Percentiles rank a stretch among this genome's conserved stretches.
Conservation (phyloP, 2,888 invertebrate species). For the Nomada fabriciana region DNA sequence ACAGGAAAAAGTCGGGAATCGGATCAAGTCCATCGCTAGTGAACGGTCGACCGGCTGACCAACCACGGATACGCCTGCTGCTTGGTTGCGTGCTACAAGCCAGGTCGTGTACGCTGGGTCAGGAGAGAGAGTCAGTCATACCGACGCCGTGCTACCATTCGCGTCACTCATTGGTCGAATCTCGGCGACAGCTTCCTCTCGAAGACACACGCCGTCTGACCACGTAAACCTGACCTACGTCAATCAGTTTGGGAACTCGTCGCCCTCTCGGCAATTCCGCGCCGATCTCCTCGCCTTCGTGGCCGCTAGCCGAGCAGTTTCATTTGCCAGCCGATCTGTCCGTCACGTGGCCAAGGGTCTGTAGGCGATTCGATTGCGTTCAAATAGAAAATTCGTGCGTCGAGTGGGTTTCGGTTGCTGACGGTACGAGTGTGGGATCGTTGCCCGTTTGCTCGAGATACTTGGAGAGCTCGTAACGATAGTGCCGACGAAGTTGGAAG, state of each 20-base stretch:
- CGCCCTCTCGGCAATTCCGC: constrained; percentile 2
- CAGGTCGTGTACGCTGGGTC: constrained; percentile 70
- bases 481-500: no score
- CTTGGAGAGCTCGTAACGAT: no score
- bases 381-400: neutral
- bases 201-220: neutral
- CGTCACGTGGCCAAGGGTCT: constrained; percentile 57
- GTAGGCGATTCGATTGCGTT: constrained; percentile 12
- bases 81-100: constrained; percentile 62
- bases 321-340: constrained; percentile 25
- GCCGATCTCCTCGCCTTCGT: constrained; percentile 10
- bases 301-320: constrained; percentile 27
- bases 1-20: constrained; percentile 66
- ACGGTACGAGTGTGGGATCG: neutral
- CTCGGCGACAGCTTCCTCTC: constrained; percentile 28
- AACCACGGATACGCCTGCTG: constrained; percentile 69
- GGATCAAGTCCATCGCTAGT: constrained; percentile 59
- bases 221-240: neutral
- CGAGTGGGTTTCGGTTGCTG: neutral
- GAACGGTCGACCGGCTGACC: constrained; percentile 63
- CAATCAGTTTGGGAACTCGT: neutral
- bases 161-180: constrained; percentile 71
- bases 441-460: no score
- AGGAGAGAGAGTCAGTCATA: constrained; percentile 79
- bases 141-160: constrained; percentile 78